Evolutionary conservation across 1,140 invertebrate genomes (phyloP).

Genomic region (Brevipalpus yothersi): DNA sequence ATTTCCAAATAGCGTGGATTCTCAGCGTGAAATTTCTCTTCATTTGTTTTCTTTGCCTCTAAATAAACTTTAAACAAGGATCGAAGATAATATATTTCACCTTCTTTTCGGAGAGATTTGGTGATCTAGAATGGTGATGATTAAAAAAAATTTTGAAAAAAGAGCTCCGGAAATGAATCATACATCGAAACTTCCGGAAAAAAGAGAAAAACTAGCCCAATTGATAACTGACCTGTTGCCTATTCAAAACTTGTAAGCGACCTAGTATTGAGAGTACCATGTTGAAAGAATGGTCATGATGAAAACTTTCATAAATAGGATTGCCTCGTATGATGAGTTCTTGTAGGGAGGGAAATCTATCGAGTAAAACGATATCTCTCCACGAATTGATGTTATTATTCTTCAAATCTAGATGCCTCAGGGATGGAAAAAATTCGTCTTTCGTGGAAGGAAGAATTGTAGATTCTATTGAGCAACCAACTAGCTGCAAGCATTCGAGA

Average conservation of each 20-base stretch:
- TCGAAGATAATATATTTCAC: slow-evolving; percentile 5
- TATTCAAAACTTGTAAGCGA: background rate
- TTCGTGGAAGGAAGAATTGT: background rate
- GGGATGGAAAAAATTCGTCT: slow-evolving; percentile 21
- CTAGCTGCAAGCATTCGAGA: background rate
- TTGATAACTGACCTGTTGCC: background rate
- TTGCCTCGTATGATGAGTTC: slow-evolving; percentile 45
- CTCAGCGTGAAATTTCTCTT: background rate
- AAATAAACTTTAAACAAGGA: background rate
- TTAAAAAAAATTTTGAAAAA: background rate
- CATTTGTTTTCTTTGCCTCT: background rate
- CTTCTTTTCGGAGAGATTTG: background rate
- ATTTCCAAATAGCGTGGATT: slow-evolving; percentile 3
- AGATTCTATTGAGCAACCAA: background rate
- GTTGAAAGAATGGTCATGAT: slow-evolving; percentile 2
- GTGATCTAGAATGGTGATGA: background rate
- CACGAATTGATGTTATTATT: slow-evolving; percentile 34
- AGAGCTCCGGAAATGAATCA: background rate
- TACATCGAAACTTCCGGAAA: background rate
- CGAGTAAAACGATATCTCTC: slow-evolving; percentile 49
- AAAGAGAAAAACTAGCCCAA: background rate
- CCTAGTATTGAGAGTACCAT: background rate
- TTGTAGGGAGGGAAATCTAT: slow-evolving; percentile 42
- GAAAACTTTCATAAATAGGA: slow-evolving; percentile 24
- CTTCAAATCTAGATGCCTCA: slow-evolving; percentile 25